phyloP scores from a whole-genome alignment of 1,140 invertebrate species.

The Phocides pigmalion region DNA sequence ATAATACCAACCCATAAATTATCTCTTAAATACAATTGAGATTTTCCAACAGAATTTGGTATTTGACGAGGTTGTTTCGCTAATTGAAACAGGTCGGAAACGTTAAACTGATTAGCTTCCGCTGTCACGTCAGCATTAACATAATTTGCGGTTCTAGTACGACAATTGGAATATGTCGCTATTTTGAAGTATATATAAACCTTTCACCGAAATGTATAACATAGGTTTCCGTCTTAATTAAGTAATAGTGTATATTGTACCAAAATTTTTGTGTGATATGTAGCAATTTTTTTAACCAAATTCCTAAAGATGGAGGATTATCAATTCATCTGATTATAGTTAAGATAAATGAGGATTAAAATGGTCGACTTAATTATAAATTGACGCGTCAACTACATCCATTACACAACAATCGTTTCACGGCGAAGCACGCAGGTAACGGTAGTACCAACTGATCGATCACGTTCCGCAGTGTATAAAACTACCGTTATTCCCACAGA shows the following conservation, averaged over 20 bases:
- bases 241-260: not conserved
- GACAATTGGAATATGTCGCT: constrained; percentile 4
- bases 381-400: too few relatives aligned
- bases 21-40: not conserved
- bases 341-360: too few relatives aligned
- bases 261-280: too few relatives aligned
- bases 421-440: too few relatives aligned
- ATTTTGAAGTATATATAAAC: not conserved
- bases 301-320: too few relatives aligned
- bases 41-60: constrained; percentile 16
- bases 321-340: too few relatives aligned
- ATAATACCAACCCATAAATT: not conserved
- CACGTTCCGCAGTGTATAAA: too few relatives aligned
- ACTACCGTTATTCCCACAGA: too few relatives aligned
- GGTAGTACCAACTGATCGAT: too few relatives aligned
- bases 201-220: not conserved
- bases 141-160: constrained; percentile 47
- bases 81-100: constrained; percentile 35
- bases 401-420: too few relatives aligned
- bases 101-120: constrained; percentile 35
- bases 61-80: constrained; percentile 26
- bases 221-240: not conserved
- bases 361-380: too few relatives aligned
- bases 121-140: constrained; percentile 38
- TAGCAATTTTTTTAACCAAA: too few relatives aligned